phyloP scores from a whole-genome alignment of 2,113 vertebrate genomes.

The Hydrolagus affinis region DNA sequence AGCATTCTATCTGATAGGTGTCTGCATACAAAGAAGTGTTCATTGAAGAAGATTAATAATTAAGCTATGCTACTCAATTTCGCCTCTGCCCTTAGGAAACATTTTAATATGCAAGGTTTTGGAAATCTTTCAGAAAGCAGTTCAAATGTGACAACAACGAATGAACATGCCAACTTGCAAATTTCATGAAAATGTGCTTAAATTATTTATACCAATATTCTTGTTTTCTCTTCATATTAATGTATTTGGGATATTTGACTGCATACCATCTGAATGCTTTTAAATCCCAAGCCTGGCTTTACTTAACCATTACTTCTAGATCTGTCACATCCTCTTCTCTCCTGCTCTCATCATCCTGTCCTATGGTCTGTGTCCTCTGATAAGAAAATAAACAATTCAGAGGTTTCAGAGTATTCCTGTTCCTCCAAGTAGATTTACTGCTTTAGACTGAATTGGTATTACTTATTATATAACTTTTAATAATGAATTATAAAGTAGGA shows the following conservation, averaged over 20 bases:
- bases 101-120: not conserved
- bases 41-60: not conserved
- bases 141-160: not conserved
- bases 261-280: no score
- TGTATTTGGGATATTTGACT: not conserved
- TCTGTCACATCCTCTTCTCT: no score
- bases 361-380: no score
- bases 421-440: no score
- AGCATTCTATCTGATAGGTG: not conserved
- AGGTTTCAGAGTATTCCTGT: no score
- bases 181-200: not conserved
- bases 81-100: not conserved
- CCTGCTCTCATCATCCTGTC: no score
- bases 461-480: no score
- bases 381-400: no score
- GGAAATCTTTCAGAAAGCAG: not conserved
- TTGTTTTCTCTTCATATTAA: not conserved
- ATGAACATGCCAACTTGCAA: not conserved
- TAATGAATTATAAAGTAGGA: no score
- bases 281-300: no score
- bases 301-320: no score
- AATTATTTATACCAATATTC: not conserved
- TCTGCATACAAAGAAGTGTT: not conserved
- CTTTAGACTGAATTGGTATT: no score
- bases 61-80: not conserved